Conservation (phyloP, 2,797 vertebrate species). For the Taenioides sp. region DNA sequence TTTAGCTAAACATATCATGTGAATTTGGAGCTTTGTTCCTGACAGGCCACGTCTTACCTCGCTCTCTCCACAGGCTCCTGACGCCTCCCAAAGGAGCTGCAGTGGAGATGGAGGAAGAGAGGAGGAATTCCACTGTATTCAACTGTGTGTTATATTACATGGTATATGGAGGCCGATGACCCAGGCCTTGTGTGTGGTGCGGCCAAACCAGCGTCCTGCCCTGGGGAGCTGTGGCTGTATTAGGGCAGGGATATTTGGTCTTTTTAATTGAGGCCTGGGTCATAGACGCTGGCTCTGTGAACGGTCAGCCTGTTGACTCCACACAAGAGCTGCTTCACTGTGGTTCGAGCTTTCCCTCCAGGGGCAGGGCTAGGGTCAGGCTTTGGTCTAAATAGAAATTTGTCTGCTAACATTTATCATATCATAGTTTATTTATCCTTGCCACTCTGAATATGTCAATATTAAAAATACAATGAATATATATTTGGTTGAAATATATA, state of each 20-base stretch:
- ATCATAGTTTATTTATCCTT: not conserved
- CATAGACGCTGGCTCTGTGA: constrained; percentile 25
- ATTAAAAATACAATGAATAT: not conserved
- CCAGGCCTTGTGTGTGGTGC: constrained; percentile 53
- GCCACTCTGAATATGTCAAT: not conserved
- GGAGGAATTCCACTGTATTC: constrained; percentile 79
- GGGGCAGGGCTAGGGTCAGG: not conserved
- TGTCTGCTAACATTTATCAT: not conserved
- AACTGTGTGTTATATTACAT: constrained; percentile 66
- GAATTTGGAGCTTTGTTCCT: constrained; percentile 86
- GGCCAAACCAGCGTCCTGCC: constrained; percentile 57
- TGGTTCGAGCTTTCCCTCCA: constrained; percentile 1
- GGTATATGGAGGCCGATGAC: constrained; percentile 65
- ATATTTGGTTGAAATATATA: not conserved
- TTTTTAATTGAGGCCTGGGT: constrained; percentile 24
- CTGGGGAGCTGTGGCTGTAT: constrained; percentile 37
- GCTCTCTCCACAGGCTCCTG: constrained; percentile 79
- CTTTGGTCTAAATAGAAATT: constrained; percentile 5
- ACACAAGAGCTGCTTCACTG: constrained; percentile 16
- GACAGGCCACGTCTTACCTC: constrained; percentile 84
- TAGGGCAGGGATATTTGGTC: constrained; percentile 11
- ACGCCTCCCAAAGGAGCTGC: constrained; percentile 77
- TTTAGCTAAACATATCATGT: constrained; percentile 88
- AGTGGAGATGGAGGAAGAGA: constrained; percentile 57
- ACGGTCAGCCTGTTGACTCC: constrained; percentile 35